Percentiles rank a stretch among this genome's conserved stretches.
Conservation (phyloP, 2,888 invertebrate species). For the Saturnia japonica region DNA sequence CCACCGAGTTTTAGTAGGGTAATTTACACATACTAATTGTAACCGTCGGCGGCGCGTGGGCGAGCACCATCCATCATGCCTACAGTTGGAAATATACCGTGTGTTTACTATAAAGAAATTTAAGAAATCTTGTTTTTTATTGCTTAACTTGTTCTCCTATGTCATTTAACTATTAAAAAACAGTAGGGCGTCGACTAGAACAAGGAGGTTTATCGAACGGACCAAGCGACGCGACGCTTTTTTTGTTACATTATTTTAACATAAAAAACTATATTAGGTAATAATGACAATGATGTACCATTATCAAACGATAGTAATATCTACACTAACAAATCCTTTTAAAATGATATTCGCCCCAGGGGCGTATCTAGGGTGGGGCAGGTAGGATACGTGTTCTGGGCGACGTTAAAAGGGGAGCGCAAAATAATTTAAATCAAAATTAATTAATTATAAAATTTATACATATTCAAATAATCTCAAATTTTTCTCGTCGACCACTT, state of each 20-base stretch:
- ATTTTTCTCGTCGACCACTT: too few relatives aligned
- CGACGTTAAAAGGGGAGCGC: too few relatives aligned
- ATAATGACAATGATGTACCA: too few relatives aligned
- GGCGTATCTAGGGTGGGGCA: too few relatives aligned
- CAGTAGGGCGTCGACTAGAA: neutral
- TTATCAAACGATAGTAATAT: too few relatives aligned
- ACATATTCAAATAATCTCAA: too few relatives aligned
- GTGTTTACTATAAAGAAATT: constrained; percentile 11
- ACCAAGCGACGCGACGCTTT: neutral
- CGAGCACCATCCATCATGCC: constrained; percentile 20
- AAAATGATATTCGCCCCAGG: too few relatives aligned
- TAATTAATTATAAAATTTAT: too few relatives aligned
- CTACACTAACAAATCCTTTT: too few relatives aligned
- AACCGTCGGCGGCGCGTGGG: constrained; percentile 26
- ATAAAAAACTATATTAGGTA: too few relatives aligned
- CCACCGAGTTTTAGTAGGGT: constrained; percentile 33
- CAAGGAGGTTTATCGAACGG: neutral
- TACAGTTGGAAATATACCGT: constrained; percentile 24
- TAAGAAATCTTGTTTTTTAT: constrained; percentile 7
- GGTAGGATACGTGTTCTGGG: too few relatives aligned
- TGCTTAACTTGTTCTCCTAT: constrained; percentile 13
- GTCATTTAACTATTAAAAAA: neutral
- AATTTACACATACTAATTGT: constrained; percentile 56
- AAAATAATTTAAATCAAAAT: too few relatives aligned
- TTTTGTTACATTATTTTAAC: neutral